Percentiles rank a stretch among this genome's conserved stretches.
phyloP scores from a whole-genome alignment of 2,113 vertebrate species.

The human (Homo sapiens) region GRCh38 chr3:138123501-138124000 shows the following conservation, averaged over 20 bases:
- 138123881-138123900: neutral
- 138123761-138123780: neutral
- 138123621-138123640: neutral
- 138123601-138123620: too few relatives aligned
- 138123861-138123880: neutral
- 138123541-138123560: neutral
- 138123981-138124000: neutral
- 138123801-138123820: neutral
- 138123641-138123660: neutral
- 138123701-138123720: neutral
- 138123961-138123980: neutral
- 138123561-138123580: neutral
- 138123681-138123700: neutral
- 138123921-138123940: neutral
- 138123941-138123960: neutral
- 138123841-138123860: neutral
- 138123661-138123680: neutral
- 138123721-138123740: neutral
- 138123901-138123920: slow-evolving; percentile 1
- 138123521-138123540: neutral
- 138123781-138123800: neutral
- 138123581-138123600: neutral
- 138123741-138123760: neutral
- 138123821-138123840: neutral
- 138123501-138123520: neutral